These are phyloP conservation scores for Poecile montanus DNA, from an alignment of 2,797 vertebrate genomes.

Conservation along the genomic window DNA sequence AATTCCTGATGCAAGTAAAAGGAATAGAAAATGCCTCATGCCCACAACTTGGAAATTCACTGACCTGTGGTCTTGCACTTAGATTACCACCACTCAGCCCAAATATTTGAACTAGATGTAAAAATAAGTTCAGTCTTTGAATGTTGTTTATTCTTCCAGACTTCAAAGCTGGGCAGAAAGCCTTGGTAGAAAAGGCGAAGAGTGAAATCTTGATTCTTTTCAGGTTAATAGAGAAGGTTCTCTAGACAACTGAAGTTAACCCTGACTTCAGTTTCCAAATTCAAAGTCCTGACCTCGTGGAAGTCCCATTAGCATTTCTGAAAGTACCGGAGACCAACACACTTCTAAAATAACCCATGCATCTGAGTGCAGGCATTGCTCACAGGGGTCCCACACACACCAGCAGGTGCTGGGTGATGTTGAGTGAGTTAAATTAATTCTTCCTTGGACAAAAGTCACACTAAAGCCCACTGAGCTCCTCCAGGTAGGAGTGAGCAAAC, in stretches of 20 bases:
- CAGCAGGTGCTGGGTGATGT: fast-evolving
- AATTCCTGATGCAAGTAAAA: not conserved
- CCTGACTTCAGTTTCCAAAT: not conserved
- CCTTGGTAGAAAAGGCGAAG: not conserved
- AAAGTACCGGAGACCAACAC: not conserved
- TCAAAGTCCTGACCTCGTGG: not conserved
- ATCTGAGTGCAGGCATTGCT: fast-evolving
- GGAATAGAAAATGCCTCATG: not conserved
- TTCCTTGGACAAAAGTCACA: not conserved
- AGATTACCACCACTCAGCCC: not conserved
- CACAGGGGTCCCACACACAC: no score
- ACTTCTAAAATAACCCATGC: not conserved
- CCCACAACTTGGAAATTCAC: not conserved
- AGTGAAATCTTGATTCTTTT: not conserved
- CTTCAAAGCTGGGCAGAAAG: not conserved
- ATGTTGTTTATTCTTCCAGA: not conserved
- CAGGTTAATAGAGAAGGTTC: not conserved
- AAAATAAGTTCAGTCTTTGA: not conserved
- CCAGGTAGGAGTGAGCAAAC: not conserved
- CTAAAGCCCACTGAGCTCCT: not conserved
- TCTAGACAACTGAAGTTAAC: not conserved
- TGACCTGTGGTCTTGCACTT: not conserved
- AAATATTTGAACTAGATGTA: not conserved
- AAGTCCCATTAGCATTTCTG: not conserved
- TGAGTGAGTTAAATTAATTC: not conserved